phyloP scores from a whole-genome alignment of 1,140 invertebrate species.

The Apolygus lucorum region DNA sequence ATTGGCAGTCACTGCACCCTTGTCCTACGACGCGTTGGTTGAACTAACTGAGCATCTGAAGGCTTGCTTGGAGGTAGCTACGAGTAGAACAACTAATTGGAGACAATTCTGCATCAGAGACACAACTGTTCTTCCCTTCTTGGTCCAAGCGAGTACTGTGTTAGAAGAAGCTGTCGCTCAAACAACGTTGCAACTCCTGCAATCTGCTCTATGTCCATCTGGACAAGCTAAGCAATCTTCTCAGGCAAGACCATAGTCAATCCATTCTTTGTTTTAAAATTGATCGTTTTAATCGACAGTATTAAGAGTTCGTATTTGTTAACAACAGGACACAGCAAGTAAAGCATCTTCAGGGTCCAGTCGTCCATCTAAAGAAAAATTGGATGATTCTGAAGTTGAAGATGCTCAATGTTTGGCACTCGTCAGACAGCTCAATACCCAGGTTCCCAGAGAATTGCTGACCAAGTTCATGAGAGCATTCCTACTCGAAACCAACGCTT shows the following conservation, averaged over 20 bases:
- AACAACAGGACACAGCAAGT: slow-evolving; percentile 8
- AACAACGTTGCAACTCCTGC: slow-evolving; percentile 79
- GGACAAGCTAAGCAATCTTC: slow-evolving; percentile 31
- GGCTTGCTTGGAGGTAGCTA: slow-evolving; percentile 85
- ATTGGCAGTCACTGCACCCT: slow-evolving; percentile 5
- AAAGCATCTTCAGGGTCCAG: slow-evolving; percentile 42
- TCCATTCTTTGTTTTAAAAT: neutral
- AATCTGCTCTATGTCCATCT: slow-evolving; percentile 66
- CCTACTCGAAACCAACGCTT: slow-evolving; percentile 86
- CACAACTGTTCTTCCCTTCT: slow-evolving; percentile 64
- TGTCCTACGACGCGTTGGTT: slow-evolving; percentile 78
- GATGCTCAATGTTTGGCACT: slow-evolving; percentile 57
- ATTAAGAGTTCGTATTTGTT: no score
- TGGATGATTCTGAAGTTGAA: slow-evolving; percentile 47
- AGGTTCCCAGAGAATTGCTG: slow-evolving; percentile 56
- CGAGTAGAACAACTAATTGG: slow-evolving; percentile 88
- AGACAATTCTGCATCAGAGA: slow-evolving; percentile 79
- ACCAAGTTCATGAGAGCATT: slow-evolving; percentile 82
- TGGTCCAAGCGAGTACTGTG: slow-evolving; percentile 68
- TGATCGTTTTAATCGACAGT: no score
- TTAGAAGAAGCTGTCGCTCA: slow-evolving; percentile 90
- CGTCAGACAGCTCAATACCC: slow-evolving; percentile 59
- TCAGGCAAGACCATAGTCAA: neutral
- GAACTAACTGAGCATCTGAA: slow-evolving; percentile 92
- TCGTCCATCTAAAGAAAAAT: slow-evolving; percentile 11